Base-by-base conservation (phyloP, 2,888 invertebrate species). In the Drosophila mimica region DNA sequence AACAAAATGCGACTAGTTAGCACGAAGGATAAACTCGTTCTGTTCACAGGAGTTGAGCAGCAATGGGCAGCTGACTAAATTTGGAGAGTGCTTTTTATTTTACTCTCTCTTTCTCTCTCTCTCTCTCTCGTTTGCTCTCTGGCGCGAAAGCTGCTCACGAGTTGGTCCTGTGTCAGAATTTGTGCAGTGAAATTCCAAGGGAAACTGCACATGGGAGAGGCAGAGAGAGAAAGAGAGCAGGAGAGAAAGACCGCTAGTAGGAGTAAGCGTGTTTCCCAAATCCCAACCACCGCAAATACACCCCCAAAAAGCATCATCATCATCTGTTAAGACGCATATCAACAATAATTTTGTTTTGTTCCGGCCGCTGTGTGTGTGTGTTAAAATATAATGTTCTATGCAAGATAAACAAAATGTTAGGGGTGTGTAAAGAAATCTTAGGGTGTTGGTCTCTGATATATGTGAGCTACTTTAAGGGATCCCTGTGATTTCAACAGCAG, bases 11-110 rank as follows among this genome's bases (percentile, higher is more conserved):
- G 88, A 83, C 90, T 74, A 79, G 63, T 75, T 81, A 81, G 89
- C 79, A 86, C 91, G 87, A 92, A 92, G 91, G 91, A 91, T 91
- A 85, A 88, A 91, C 91, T 91, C 92, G 91, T 89, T 92, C 92
- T 92, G 81, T 76, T 64, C 70, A 53, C 46, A 56, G 67, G 58
- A 61, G 48, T 34, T 76, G 67, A 72, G 28, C 43, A 59, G 60
- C 70, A 57, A 51, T 54, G 61, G 64, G 76, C 83, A 83, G 83
- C 83, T 85, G 85, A 81, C 77, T 63, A 70, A 57, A 40, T 7
- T 13, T 43, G 30, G 73, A 75, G 79, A 65, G 61, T 33, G 76
- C 84, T 80, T 80, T 75, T 56, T 3, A 40, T 57, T 57, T 49
- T 60, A 5, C 31, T 30, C 31, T 51, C 20, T 52, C 20, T 28